Percentiles rank a stretch among this genome's conserved stretches.
phyloP scores from a whole-genome alignment of 2,888 invertebrate genomes.

The Druceiella hillmani region DNA sequence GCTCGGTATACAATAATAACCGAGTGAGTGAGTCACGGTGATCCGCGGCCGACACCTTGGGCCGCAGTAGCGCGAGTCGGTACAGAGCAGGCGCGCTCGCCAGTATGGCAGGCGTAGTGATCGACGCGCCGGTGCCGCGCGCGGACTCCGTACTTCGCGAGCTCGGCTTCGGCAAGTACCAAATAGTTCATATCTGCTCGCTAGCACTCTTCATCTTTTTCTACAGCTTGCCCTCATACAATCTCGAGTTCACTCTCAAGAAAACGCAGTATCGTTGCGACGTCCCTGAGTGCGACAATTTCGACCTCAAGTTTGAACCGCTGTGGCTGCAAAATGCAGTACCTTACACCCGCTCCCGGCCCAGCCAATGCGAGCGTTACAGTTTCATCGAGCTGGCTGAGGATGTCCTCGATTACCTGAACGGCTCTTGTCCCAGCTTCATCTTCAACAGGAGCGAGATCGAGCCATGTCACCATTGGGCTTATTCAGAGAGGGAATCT shows the following conservation, averaged over 20 bases:
- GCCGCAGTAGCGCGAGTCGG: too few species aligned
- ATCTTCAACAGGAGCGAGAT: not conserved
- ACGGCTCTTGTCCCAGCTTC: not conserved
- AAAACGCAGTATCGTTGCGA: not conserved
- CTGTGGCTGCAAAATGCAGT: not conserved
- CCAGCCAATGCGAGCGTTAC: slow-evolving; percentile 1
- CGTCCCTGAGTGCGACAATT: not conserved
- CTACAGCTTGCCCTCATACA: not conserved
- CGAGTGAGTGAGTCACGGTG: too few species aligned
- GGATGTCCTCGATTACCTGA: not conserved
- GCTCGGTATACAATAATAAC: too few species aligned
- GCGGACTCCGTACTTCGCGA: not conserved
- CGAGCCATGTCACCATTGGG: not conserved
- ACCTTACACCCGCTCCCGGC: not conserved
- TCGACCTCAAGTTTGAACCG: not conserved
- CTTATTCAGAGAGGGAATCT: not conserved
- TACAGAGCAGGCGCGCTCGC: too few species aligned
- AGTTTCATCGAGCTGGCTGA: not conserved
- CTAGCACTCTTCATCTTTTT: not conserved
- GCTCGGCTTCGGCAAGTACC: not conserved
- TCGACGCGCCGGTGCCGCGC: not conserved
- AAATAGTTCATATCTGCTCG: not conserved
- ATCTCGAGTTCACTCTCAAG: not conserved
- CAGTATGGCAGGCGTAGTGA: not conserved
- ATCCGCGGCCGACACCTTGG: too few species aligned